These are phyloP conservation scores for Xylota sylvarum DNA, from an alignment of 2,888 invertebrate genomes.

Conservation along the genomic window DNA sequence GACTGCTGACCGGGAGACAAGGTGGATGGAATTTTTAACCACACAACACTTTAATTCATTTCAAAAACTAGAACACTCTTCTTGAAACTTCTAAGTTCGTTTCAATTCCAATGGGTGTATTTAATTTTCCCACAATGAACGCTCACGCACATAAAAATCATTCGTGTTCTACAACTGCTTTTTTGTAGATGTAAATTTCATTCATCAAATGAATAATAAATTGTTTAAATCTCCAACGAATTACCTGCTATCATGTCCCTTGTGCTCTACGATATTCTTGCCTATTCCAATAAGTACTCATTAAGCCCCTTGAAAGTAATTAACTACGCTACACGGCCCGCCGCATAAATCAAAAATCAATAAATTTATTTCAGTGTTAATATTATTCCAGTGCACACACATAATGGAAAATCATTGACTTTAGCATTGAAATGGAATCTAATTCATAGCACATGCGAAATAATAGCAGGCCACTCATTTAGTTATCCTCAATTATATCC, in stretches of 20 bases:
- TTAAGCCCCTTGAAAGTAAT: slow-evolving; percentile 33
- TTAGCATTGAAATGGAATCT: slow-evolving; percentile 27
- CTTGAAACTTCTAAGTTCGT: background rate
- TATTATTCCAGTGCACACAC: slow-evolving; percentile 27
- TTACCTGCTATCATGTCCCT: slow-evolving; percentile 30
- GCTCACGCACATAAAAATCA: background rate
- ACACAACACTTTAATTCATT: background rate
- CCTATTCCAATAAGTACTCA: slow-evolving; percentile 26
- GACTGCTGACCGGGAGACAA: background rate
- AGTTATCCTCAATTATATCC: slow-evolving; percentile 42
- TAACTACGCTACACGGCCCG: slow-evolving; percentile 20
- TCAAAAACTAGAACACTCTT: background rate
- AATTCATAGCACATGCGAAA: slow-evolving; percentile 1
- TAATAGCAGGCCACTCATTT: slow-evolving; percentile 17
- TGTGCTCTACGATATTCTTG: slow-evolving; percentile 20
- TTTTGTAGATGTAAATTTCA: slow-evolving; percentile 4
- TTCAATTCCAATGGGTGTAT: slow-evolving; percentile 19
- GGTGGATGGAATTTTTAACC: background rate
- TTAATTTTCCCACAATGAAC: background rate
- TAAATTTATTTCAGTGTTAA: slow-evolving; percentile 43
- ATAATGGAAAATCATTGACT: slow-evolving; percentile 16
- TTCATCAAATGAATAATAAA: background rate
- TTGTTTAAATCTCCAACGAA: slow-evolving; percentile 36
- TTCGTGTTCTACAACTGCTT: slow-evolving; percentile 19
- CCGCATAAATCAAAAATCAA: slow-evolving; percentile 56